These are phyloP conservation scores for Gadopsis bispinosus DNA, from an alignment of 2,797 vertebrate genomes.

Conservation along the genomic window DNA sequence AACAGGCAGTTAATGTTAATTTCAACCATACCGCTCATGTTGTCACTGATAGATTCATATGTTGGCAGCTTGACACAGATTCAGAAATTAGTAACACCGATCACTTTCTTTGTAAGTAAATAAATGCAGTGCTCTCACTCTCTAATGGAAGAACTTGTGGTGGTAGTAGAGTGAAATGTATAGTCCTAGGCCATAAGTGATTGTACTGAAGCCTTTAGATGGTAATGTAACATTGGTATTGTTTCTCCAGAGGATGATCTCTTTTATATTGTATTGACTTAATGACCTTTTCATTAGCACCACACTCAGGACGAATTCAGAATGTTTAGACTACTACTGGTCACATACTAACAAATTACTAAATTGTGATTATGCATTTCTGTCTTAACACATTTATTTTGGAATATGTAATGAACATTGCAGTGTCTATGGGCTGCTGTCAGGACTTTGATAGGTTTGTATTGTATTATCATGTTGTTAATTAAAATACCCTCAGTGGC, in stretches of 20 bases:
- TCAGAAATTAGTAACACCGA: constrained; percentile 6
- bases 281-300: background rate
- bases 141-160: constrained; percentile 22
- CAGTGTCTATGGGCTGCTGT: background rate
- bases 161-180: constrained; percentile 8
- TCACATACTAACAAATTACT: background rate
- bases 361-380: background rate
- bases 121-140: background rate
- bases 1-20: background rate
- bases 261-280: background rate
- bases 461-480: background rate
- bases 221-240: too few relatives aligned
- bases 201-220: background rate
- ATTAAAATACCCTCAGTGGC: too few relatives aligned
- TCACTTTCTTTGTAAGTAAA: constrained; percentile 28
- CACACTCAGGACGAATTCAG: background rate
- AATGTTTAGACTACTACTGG: background rate
- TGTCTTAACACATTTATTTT: background rate
- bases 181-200: background rate
- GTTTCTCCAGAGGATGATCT: background rate
- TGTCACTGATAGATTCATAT: background rate
- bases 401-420: background rate
- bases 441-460: background rate
- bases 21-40: constrained; percentile 10
- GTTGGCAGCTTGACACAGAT: constrained; percentile 39